These are phyloP conservation scores for Plagiodera versicolora DNA, from an alignment of 2,888 invertebrate genomes.

Conservation along the genomic window DNA sequence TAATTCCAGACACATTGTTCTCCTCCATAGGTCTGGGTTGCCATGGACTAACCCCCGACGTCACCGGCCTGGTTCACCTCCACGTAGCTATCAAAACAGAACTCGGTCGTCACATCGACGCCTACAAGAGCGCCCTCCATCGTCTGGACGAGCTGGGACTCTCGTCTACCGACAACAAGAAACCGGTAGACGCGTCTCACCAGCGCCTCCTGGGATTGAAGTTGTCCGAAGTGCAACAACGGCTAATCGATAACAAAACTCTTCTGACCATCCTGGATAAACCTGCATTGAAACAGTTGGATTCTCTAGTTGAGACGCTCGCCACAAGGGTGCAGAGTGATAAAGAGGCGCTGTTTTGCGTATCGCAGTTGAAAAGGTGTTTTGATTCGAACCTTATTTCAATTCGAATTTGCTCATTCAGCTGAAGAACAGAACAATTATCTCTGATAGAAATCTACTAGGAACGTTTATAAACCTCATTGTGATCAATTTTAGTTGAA, in stretches of 20 bases:
- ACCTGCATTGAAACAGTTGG: slow-evolving; percentile 75
- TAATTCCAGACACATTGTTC: no score
- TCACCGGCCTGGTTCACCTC: slow-evolving; percentile 69
- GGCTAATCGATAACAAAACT: slow-evolving; percentile 90
- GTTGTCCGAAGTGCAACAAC: slow-evolving; percentile 83
- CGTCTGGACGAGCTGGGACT: slow-evolving; percentile 76
- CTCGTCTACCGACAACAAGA: slow-evolving; percentile 58
- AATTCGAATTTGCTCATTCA: no score
- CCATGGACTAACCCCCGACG: slow-evolving; percentile 78
- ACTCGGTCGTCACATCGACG: slow-evolving; percentile 79
- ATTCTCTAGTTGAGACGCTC: slow-evolving; percentile 67
- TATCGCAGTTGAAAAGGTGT: slow-evolving; percentile 65
- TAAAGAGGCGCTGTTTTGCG: slow-evolving; percentile 80
- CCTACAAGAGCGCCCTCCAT: slow-evolving; percentile 84
- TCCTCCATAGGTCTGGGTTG: slow-evolving; percentile 75
- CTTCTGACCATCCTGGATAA: slow-evolving; percentile 83
- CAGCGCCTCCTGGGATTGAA: slow-evolving; percentile 83
- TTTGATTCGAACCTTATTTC: background rate
- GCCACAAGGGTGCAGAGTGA: slow-evolving; percentile 85
- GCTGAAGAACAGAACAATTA: no score
- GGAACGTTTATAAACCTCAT: no score
- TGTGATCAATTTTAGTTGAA: no score
- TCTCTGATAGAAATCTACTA: no score
- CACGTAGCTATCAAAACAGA: slow-evolving; percentile 83
- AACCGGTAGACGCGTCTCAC: slow-evolving; percentile 83